These are phyloP conservation scores for Rhabdomys pumilio DNA, from an alignment of 2,797 vertebrate species.

Conservation along the genomic window DNA sequence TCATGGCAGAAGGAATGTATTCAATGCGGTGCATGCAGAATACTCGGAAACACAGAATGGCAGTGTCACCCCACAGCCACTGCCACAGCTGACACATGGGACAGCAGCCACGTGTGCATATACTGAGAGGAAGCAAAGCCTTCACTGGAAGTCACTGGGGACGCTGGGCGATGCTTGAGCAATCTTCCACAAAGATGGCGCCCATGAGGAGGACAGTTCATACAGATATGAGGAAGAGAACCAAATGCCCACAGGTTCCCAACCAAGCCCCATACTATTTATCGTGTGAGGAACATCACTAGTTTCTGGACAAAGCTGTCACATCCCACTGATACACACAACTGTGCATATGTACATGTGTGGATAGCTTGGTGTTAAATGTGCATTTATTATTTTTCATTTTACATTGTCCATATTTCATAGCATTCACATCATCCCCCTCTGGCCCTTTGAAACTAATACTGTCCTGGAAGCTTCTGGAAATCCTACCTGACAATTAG, in stretches of 20 bases:
- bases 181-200: background rate
- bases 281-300: background rate
- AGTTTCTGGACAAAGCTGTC: background rate
- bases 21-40: background rate
- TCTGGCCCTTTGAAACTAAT: constrained; percentile 10
- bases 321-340: background rate
- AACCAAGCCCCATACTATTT: background rate
- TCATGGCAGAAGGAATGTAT: background rate
- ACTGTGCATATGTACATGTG: background rate
- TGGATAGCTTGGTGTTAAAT: background rate
- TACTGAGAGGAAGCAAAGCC: background rate
- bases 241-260: background rate
- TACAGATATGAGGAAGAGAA: background rate
- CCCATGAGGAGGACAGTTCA: background rate
- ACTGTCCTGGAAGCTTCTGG: background rate
- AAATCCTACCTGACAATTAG: constrained; percentile 57
- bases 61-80: background rate
- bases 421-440: background rate
- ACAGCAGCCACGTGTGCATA: background rate
- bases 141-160: background rate
- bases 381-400: background rate
- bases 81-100: background rate
- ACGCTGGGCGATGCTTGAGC: background rate
- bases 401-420: background rate
- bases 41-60: background rate